Base-by-base conservation (phyloP, 2,797 vertebrate genomes). In the Gadopsis bispinosus region DNA sequence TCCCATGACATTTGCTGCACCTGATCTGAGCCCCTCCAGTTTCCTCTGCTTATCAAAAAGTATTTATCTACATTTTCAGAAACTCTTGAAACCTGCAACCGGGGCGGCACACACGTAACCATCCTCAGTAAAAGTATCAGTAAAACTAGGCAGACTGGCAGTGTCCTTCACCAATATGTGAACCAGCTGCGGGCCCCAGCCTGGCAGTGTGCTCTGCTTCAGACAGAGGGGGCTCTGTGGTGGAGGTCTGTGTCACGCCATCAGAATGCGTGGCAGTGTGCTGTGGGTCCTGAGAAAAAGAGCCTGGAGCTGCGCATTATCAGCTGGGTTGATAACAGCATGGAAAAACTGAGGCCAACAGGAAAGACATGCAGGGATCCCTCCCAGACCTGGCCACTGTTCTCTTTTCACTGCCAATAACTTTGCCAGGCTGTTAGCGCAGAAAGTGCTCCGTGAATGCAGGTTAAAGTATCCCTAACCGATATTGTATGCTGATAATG, bases 271-370 rank as follows among this genome's bases (percentile, higher is more conserved):
- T 74, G 86, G 84, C 90, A 68, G 88, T 77, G 88, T 83, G 88
- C 86, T 89, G 86, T 91, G 88, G 87, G 91, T 89, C 93, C 92
- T 94, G 93, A 94, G 92, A 94, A 95, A 90, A 93, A 86, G 90
- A 80, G 93, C 85, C 91, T 86, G 75, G 66, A 89, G 88, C 83
- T 79, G 80, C 48, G 83, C 87, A 85, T 92, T 97, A 96, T 96
- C 96, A 94, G 92, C 83, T 91, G 95, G 95, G 95, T 83, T 84
- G 93, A 94, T 94, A 97, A 93, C 70, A 78, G 85, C 60, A 73
- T 95, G 95, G 95, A 97, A 97, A 97, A 94, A 91, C 90, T 95
- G 95, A 95, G 91, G 81, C 87, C 88, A 80, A 78, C 90, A 88
- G 95, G 95, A 96, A 97, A 95, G 91, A 93, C 92, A 92, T 79